Evolutionary conservation across 2,113 vertebrate species (phyloP).

Genomic region (Chinchilla lanigera): DNA sequence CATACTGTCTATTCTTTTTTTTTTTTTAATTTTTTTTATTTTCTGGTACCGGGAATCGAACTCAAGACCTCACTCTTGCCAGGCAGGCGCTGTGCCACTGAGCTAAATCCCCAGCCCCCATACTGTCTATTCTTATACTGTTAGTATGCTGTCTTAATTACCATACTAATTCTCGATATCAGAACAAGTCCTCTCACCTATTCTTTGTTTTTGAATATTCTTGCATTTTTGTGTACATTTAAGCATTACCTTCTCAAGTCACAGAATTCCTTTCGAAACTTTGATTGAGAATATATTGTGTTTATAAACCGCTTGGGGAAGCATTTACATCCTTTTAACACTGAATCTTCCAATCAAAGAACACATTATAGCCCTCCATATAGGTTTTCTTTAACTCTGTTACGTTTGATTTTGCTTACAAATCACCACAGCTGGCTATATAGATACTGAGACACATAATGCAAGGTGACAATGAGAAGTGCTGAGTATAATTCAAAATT

Average conservation of each 20-base stretch:
- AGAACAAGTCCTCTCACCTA: not conserved
- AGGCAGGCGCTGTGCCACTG: not conserved
- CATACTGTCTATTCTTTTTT: not conserved
- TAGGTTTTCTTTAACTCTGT: not conserved
- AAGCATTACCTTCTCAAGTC: not conserved
- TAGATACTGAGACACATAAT: not conserved
- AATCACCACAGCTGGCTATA: constrained; percentile 8
- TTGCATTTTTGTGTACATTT: not conserved
- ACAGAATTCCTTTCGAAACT: not conserved
- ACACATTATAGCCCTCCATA: not conserved
- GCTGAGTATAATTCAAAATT: constrained; percentile 23
- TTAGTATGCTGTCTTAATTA: not conserved
- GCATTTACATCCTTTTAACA: not conserved
- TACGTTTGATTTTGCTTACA: not conserved
- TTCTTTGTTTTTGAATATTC: not conserved
- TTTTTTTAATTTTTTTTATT: too few species aligned
- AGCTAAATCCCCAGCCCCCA: not conserved
- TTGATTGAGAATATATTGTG: not conserved
- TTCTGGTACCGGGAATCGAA: too few species aligned
- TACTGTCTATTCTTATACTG: not conserved
- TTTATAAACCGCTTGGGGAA: not conserved
- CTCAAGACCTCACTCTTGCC: not conserved
- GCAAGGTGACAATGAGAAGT: constrained; percentile 47
- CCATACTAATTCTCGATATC: not conserved
- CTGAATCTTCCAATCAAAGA: not conserved